A percentile compares a stretch with the other conserved stretches of the same genome.
Evolutionary conservation across 2,888 invertebrate species (phyloP).

Genomic region (Lymantria dispar): DNA sequence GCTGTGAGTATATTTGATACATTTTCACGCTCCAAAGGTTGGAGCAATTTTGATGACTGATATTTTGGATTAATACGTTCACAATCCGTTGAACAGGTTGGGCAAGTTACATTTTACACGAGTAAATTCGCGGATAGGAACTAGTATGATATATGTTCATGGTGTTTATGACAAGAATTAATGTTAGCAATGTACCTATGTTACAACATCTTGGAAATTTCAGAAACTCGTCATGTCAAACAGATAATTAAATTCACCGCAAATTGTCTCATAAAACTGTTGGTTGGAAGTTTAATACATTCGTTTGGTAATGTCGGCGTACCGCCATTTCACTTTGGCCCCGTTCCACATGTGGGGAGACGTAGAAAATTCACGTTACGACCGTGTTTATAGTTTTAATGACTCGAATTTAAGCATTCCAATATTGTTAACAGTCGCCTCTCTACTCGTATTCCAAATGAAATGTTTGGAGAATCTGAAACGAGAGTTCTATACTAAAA

Average conservation of each 20-base stretch:
- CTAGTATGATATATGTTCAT: no score
- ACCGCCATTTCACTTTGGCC: constrained; percentile 33
- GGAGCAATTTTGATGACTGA: no score
- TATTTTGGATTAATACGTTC: no score
- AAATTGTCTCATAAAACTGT: constrained; percentile 32
- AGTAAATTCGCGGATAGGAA: no score
- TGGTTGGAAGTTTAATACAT: constrained; percentile 31
- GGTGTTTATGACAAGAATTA: no score
- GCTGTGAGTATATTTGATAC: no score
- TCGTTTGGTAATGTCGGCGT: constrained; percentile 24
- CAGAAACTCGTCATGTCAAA: constrained; percentile 20
- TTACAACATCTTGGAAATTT: background rate
- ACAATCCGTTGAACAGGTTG: no score
- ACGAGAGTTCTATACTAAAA: constrained; percentile 1
- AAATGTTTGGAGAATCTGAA: constrained; percentile 23
- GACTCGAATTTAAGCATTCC: constrained; percentile 34
- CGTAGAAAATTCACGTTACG: constrained; percentile 29
- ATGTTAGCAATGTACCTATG: no score
- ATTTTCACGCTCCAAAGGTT: no score
- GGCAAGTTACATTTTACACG: no score
- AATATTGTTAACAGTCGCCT: constrained; percentile 28
- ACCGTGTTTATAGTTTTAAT: constrained; percentile 31
- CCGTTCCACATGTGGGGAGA: constrained; percentile 28
- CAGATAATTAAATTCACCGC: constrained; percentile 29
- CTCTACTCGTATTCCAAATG: constrained; percentile 22